Evolutionary conservation across 1,140 invertebrate species (phyloP).

Genomic region (Drosophila parvula): DNA sequence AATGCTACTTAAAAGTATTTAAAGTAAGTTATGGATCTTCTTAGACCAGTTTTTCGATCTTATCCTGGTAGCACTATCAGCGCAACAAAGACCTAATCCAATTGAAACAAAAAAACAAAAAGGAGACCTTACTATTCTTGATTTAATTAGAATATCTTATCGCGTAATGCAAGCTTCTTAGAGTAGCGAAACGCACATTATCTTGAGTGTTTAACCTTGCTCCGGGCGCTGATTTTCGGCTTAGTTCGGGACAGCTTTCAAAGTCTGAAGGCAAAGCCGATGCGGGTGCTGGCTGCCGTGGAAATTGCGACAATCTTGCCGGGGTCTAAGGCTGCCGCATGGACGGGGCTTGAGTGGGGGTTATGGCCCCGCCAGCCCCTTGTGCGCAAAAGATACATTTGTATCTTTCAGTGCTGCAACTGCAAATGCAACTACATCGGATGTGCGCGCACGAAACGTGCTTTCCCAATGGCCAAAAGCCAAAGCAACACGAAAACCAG

Average conservation of each 20-base stretch:
- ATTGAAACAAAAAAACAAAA: not conserved
- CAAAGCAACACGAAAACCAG: conserved; percentile 29
- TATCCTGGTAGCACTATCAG: not conserved
- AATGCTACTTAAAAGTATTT: too few relatives aligned
- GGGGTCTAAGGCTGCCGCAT: conserved; percentile 2
- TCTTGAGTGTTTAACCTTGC: conserved; percentile 6
- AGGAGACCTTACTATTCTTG: not conserved
- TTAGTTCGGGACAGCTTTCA: conserved; percentile 34
- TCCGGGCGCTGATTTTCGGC: conserved; percentile 1
- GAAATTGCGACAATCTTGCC: conserved; percentile 55
- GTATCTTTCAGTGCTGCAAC: conserved; percentile 54
- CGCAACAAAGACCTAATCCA: not conserved
- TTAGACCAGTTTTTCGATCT: too few relatives aligned
- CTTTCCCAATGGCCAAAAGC: conserved; percentile 70
- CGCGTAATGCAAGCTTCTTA: not conserved
- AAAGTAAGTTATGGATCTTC: too few relatives aligned
- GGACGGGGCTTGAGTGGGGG: conserved; percentile 3
- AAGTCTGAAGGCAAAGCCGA: conserved; percentile 57
- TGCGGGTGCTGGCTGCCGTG: conserved; percentile 55
- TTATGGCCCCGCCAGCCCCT: conserved; percentile 5
- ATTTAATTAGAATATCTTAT: not conserved
- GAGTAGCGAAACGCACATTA: not conserved
- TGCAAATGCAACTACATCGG: conserved; percentile 45
- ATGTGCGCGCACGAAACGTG: conserved; percentile 75
- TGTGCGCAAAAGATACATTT: conserved; percentile 44